A percentile compares a stretch with the other conserved stretches of the same genome.
Evolutionary conservation across 2,797 vertebrate genomes (phyloP).

Genomic region (Cossypha caffra): DNA sequence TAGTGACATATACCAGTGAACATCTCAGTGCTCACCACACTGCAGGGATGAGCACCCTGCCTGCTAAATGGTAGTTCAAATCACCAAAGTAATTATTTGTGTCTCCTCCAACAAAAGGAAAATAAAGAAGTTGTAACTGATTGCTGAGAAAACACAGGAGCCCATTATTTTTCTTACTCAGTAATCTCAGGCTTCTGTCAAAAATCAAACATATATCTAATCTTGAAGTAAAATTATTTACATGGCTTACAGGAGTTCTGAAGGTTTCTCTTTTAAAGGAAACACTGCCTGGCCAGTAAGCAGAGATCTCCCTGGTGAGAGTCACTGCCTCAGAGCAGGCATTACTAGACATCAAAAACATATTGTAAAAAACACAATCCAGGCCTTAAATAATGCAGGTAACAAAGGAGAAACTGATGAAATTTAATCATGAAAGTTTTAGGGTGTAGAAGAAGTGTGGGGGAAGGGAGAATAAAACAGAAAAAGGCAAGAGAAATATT

Average conservation of each 20-base stretch:
- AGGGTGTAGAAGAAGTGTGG: neutral
- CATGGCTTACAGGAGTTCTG: neutral
- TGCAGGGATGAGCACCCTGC: neutral
- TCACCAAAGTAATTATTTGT: neutral
- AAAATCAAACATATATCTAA: neutral
- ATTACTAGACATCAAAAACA: neutral
- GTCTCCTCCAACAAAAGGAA: neutral
- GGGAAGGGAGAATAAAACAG: conserved; percentile 3
- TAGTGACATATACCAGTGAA: neutral
- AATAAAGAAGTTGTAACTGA: neutral
- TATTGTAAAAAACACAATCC: neutral
- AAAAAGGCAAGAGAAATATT: conserved; percentile 1
- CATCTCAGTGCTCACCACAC: neutral
- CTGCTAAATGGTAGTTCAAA: neutral
- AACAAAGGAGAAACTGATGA: neutral
- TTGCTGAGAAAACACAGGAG: neutral
- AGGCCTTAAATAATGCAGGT: neutral
- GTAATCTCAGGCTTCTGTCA: neutral
- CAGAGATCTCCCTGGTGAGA: neutral
- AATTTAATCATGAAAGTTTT: conserved; percentile 19
- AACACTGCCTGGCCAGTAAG: neutral
- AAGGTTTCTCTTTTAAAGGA: conserved; percentile 2
- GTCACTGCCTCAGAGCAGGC: neutral
- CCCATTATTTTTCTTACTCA: neutral
- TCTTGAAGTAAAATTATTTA: neutral